phyloP scores from a whole-genome alignment of 2,797 vertebrate species.

The Labroides dimidiatus region DNA sequence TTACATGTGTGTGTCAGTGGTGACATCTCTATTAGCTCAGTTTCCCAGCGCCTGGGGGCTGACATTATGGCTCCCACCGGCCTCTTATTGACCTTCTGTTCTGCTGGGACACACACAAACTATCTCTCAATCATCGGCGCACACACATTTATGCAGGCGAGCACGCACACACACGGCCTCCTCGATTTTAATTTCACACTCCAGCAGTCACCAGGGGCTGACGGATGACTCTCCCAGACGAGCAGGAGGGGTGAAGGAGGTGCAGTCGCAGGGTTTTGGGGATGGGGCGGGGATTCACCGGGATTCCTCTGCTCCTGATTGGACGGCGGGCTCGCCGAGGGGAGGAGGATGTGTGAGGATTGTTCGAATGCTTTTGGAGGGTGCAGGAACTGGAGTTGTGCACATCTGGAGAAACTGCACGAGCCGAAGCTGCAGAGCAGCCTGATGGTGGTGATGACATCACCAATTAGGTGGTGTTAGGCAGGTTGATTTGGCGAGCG shows the following conservation, averaged over 20 bases:
- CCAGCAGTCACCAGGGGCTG: conserved; percentile 84
- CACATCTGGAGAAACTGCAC: conserved; percentile 52
- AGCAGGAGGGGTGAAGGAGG: conserved; percentile 52
- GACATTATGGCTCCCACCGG: conserved; percentile 76
- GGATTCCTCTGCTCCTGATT: conserved; percentile 63
- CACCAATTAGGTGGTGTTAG: conserved; percentile 68
- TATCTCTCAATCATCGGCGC: conserved; percentile 6
- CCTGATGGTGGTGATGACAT: conserved; percentile 62
- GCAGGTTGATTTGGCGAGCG: conserved; percentile 5
- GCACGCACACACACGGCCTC: conserved; percentile 27
- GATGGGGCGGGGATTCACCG: conserved; percentile 38
- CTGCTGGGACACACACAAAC: conserved; percentile 47
- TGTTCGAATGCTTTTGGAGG: conserved; percentile 57
- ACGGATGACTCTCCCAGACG: conserved; percentile 86
- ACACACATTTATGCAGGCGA: conserved; percentile 4
- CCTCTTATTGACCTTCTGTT: conserved; percentile 72
- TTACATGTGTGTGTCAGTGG: conserved; percentile 31
- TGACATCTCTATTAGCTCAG: conserved; percentile 86
- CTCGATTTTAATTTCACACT: conserved; percentile 92
- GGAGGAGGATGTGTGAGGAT: conserved; percentile 46
- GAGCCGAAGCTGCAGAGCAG: conserved; percentile 43
- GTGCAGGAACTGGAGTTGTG: conserved; percentile 28
- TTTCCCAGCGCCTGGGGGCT: conserved; percentile 58
- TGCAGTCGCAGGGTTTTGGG: conserved; percentile 41
- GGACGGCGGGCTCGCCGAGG: conserved; percentile 45